Evolutionary conservation across 1,140 invertebrate genomes (phyloP), one percentile per base, ranked within the genome.

Genomic region (Arion vulgaris): DNA sequence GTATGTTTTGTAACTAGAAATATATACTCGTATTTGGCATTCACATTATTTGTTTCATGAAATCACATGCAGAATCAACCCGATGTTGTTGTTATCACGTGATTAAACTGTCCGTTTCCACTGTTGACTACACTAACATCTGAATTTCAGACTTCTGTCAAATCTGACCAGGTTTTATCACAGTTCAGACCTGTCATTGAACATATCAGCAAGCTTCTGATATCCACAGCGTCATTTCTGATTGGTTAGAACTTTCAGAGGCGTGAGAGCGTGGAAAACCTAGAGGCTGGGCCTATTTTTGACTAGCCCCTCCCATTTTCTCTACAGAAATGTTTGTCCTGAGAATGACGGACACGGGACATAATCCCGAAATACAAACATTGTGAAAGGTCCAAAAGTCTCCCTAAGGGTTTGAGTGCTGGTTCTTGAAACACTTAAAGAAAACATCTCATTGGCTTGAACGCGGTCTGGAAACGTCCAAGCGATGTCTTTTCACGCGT

Each of bases 381-480:
- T 39, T 38, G 41, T 49, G n/a, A 41, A 49, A 41, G 71, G 41
- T 49, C 5, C 19, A 49, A 39, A 73, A 28, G 41, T 73, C 71
- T 39, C 71, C 71, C 36, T n/a, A 2, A 23, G 62, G 62, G n/a
- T 66, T 9, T 34, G 1, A 66, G 1, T 32, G 11, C 62, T 1
- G 62, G 28, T 5, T 66, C 62, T 7, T 34, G n/a, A 66, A 39
- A 72, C 34, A 72, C 9, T 4, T 34, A 72, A 73, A 39, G 71
- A 73, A 73, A 73, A 73, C 71, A 73, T 39, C 71, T 73, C 71
- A 73, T 73, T 73, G 71, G 71, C 71, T 73, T 73, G 71, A 26
- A 73, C 36, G 36, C 38, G 38, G 5, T 26, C 71, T 26, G 71
- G 38, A 73, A 26, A 26, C 19, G 41, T 36, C 32, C 19, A 73